Evolutionary conservation across 2,113 vertebrate genomes (phyloP), one percentile per base, ranked within the genome.

Genomic region (Vulpes ferrilata): DNA sequence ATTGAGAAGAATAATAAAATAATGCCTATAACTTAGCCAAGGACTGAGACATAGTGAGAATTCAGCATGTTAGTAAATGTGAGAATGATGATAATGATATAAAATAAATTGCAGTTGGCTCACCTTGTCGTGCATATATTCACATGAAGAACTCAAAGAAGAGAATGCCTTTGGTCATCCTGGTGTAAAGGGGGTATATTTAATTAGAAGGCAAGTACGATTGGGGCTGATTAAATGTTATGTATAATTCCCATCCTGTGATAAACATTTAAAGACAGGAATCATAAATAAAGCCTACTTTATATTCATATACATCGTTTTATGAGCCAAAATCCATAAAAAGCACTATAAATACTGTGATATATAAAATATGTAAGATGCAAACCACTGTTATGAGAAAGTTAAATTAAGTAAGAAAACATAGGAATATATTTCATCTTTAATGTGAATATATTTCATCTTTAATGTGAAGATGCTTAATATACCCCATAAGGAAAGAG

Each of bases 391-490:
- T 48, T 85, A 16, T 22, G 11, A 94, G 59, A 88, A 74, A 90
- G 65, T 71, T 94, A 95, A 96, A 91, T 78, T 97, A 96, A 92
- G 57, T 67, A 93, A 95, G 53, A 93, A 95, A 96, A 60, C 11
- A 51, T 23, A 38, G 51, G 38, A 94, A 57, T 96, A 64, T 48
- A 97, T 87, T 71, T 90, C 79, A 64, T 32, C 94, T 97, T 96
- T 98, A 95, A 96, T 71, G 64, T 87, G 38, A 94, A 57, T 96
- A 64, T 48, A 97, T 87, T 71, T 90, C 79, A 64, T 32, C 94
- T 97, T 96, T 98, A 95, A 96, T 71, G 64, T 87, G 22, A n/a
- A 65, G 74, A 84, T 59, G 55, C 76, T 96, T 96, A 76, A 85
- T 0, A 10, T 13, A 83, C 38, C 76, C 79, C 62, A 96, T 10